These are phyloP conservation scores for Mesoclemmys tuberculata DNA, from an alignment of 2,113 vertebrate species.

Conservation along the genomic window DNA sequence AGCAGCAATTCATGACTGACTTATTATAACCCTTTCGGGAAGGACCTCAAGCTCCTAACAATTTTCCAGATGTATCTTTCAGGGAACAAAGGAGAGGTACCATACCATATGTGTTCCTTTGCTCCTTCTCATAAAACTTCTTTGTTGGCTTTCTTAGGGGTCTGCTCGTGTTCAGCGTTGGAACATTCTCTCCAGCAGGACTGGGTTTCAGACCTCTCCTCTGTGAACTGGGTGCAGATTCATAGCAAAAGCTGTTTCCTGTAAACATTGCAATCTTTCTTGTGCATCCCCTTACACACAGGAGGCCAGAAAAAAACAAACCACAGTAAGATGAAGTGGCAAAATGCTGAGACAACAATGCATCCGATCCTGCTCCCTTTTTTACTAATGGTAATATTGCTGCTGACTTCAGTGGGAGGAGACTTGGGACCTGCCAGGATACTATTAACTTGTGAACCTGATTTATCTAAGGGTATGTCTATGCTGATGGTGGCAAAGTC, in stretches of 20 bases:
- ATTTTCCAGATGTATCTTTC: neutral
- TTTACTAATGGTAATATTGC: neutral
- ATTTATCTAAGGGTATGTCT: neutral
- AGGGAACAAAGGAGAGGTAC: neutral
- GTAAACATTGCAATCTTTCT: neutral
- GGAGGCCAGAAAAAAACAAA: neutral
- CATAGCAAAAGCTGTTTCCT: neutral
- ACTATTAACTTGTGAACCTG: neutral
- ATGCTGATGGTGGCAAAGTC: too few species aligned
- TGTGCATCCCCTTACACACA: neutral
- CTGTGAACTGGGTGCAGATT: neutral
- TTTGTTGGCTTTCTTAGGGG: neutral
- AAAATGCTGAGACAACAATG: neutral
- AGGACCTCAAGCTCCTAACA: neutral
- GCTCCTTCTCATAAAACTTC: neutral
- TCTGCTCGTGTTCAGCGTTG: neutral
- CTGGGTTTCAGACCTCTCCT: neutral
- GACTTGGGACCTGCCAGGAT: neutral
- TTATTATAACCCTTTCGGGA: slow-evolving; percentile 16
- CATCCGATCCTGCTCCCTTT: neutral
- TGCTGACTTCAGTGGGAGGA: neutral
- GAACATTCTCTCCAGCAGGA: neutral
- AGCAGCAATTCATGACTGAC: neutral
- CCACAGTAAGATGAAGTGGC: neutral
- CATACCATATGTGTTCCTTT: neutral